Base-by-base conservation (phyloP, 2,797 vertebrate genomes). In the Tympanoctomys barrerae region DNA sequence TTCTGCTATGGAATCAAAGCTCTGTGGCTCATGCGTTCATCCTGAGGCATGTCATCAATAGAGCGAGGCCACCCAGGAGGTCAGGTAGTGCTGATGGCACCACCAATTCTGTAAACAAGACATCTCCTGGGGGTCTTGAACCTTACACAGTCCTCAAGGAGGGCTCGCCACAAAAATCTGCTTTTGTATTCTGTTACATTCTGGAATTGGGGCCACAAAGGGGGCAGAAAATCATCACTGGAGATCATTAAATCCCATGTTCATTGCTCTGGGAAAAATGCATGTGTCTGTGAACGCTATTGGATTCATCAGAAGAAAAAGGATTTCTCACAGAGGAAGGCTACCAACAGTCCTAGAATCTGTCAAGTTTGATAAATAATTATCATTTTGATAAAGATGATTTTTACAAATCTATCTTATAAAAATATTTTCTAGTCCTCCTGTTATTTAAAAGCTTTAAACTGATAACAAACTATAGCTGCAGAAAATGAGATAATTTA, bases 91-190 rank as follows among this genome's bases (percentile, higher is more conserved):
- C 86, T 95, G 92, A 92, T 91, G 90, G 94, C 95, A 96, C 80
- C 89, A 91, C 75, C n/a, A 61, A 75, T 79, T 97, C 85, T 85
- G 91, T 85, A 97, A 97, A 97, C 83, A 96, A 93, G 93, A 87
- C 49, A 75, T 89, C 78, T 95, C 95, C 86, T 83, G 0, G 3
- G 86, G 83, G 90, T 66, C 93, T 93, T 87, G 71, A 96, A 83
- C 77, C n/a, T 64, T 83, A 88, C 33, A 39, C 61, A 16, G 93
- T 91, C 94, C 75, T 96, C 93, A 89, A 82, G 78, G 57, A 89
- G 5, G 1, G 5, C 42, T 84, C 89, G 70, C 71, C 82, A 92
- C 46, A 64, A 54, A 94, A 93, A 89, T 82, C 85, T 93, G 78
- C 66, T 94, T 89, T 91, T 73, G 14, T 80, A 79, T 88, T 92